Base-by-base conservation (phyloP, 2,888 invertebrate species). In the Sphaerophoria rueppellii region DNA sequence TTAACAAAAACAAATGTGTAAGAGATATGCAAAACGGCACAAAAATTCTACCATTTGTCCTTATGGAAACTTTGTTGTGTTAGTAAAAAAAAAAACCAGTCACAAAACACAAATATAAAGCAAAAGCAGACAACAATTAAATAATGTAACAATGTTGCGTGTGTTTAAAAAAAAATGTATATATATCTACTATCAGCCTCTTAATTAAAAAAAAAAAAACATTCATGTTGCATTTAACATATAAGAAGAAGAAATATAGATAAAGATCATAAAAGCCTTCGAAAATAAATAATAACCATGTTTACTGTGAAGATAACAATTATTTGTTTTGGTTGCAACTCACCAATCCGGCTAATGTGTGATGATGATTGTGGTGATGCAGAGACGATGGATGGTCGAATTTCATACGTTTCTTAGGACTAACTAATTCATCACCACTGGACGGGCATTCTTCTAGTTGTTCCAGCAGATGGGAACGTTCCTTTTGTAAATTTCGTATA, bases 361-460 rank as follows among this genome's bases (percentile, higher is more conserved):
- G 88, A 87, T 88, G 88, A 87, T 89, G 89, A 86, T 89, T 91
- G 90, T 90, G 90, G 89, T 90, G 90, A 90, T 91, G 91, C 73
- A 87, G 81, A 70, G 81, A 81, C 76, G 85, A 87, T 69, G 87
- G 86, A 89, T 93, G 92, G 88, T 94, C 94, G 88, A 95, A 92
- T 90, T 95, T 95, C 83, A 93, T 92, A 82, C 95, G 93, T 90
- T 95, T 95, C 89, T 95, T 95, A 80, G 95, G 94, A 88, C 94
- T 94, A 87, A 94, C 93, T 88, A 93, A 90, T 90, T 95, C 95
- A 91, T 95, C 95, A 85, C 95, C 95, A 89, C 95, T 95, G 90
- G 95, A 95, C 88, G 94, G 94, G 92, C 95, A 95, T 89, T 95
- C 95, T 89, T 95, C 95, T 88, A 95, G 93, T 90, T 95, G 95